Evolutionary conservation across 2,888 invertebrate species (phyloP).

Genomic region (Volucella bombylans): DNA sequence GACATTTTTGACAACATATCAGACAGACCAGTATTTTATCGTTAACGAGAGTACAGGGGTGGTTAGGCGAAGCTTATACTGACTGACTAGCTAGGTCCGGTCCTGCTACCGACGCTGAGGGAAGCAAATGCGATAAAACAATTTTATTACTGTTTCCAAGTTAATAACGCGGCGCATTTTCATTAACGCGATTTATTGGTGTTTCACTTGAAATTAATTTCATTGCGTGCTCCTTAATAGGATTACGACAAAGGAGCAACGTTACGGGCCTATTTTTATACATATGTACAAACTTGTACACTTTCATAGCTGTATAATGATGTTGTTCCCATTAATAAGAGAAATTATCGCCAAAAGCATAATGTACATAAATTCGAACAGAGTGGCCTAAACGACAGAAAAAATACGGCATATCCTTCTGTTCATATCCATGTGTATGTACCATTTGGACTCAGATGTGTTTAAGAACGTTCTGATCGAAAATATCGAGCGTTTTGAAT

Average conservation of each 20-base stretch:
- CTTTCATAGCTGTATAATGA: not conserved
- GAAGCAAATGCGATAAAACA: conserved; percentile 52
- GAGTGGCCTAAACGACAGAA: too few relatives aligned
- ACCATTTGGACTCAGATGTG: too few relatives aligned
- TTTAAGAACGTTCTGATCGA: too few relatives aligned
- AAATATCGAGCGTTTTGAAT: too few relatives aligned
- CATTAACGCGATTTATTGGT: conserved; percentile 69
- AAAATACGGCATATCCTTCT: too few relatives aligned
- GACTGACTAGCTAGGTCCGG: not conserved
- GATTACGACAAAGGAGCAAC: conserved; percentile 22
- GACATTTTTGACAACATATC: conserved; percentile 32
- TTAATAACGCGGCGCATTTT: conserved; percentile 64
- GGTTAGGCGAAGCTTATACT: not conserved
- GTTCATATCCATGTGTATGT: too few relatives aligned
- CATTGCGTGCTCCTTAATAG: conserved; percentile 59
- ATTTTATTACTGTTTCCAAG: conserved; percentile 66
- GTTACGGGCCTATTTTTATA: too few relatives aligned
- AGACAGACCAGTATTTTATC: conserved; percentile 10
- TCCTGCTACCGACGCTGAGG: not conserved
- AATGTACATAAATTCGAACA: conserved; percentile 15
- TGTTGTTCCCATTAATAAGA: conserved; percentile 42
- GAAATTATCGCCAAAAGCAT: conserved; percentile 37
- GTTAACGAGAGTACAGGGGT: not conserved
- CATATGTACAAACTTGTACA: not conserved
- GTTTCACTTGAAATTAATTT: conserved; percentile 69